These are phyloP conservation scores for Drosophila macrospina DNA, from an alignment of 2,888 invertebrate species.

Conservation along the genomic window DNA sequence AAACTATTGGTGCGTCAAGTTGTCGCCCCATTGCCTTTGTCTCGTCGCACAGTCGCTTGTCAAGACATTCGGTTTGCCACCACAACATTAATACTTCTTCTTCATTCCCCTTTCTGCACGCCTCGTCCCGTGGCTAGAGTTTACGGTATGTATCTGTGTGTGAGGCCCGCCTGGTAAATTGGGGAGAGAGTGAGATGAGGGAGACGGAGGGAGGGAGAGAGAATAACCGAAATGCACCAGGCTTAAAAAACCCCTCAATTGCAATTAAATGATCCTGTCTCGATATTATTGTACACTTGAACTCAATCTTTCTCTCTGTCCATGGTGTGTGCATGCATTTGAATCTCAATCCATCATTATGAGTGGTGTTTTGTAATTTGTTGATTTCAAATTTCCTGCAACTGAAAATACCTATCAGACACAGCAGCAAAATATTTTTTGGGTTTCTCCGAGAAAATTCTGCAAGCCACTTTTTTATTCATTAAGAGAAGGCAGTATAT, in stretches of 20 bases:
- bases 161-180: constrained; percentile 27
- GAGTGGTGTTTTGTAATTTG: constrained; percentile 52
- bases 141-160: constrained; percentile 26
- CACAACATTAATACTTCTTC: constrained; percentile 58
- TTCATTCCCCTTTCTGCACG: not conserved
- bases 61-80: constrained; percentile 74
- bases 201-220: not conserved
- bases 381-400: constrained; percentile 72
- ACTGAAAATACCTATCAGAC: constrained; percentile 69
- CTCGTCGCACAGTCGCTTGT: constrained; percentile 35
- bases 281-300: not conserved
- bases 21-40: constrained; percentile 16
- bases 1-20: constrained; percentile 26
- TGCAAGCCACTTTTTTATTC: constrained; percentile 68
- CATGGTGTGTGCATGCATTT: not conserved
- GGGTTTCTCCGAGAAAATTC: constrained; percentile 42
- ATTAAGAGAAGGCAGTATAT: constrained; percentile 48
- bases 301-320: not conserved
- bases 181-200: not conserved
- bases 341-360: not conserved
- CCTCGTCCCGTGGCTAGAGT: not conserved
- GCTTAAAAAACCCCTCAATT: not conserved
- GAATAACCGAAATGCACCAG: not conserved
- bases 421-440: constrained; percentile 45
- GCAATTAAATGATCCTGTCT: not conserved